Evolutionary conservation across 2,797 vertebrate species (phyloP), one percentile per base, ranked within the genome.

Genomic region (Gila robusta): DNA sequence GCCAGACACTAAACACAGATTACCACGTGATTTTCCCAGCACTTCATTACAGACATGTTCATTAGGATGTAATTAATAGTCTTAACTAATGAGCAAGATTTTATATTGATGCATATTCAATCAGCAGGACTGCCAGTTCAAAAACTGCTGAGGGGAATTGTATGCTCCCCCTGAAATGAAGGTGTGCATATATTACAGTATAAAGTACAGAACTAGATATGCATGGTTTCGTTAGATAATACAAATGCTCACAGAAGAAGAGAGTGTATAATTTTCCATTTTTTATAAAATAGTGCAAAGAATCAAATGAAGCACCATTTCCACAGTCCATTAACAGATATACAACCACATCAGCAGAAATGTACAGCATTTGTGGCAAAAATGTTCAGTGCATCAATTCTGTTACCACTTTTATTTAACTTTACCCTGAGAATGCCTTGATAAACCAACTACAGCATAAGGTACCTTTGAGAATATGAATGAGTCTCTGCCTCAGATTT

Each of bases 31-130:
- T 78, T 47, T 77, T 69, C 74, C 47, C 47, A 59, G 47, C 26
- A 70, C 64, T 78, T 59, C 62, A 71, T 85, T 62, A 71, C 79
- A 77, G 71, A 32, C 52, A 71, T 78, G 28, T 64, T 77, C 41
- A 88, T 77, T 78, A 72, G n/a, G 23, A 54, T 32, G 62, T 64
- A 72, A 82, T 78, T 71, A 88, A 88, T 71, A 70, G 56, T 41
- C 39, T 56, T 76, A 54, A 67, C 28, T 54, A 87, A 67, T 80
- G 73, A 47, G 21, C 10, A 49, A 70, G 49, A 81, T 41, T 76
- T 77, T 19, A 84, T 35, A 62, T 76, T 74, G 73, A 87, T 81
- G 71, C 56, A 80, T 67, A 64, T 79, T 73, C 35, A 17, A 52
- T 78, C 66, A 79, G 73, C 16, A 23, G 35, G 66, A 62, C 26